phyloP scores from a whole-genome alignment of 2,797 vertebrate species.

The Phrynocephalus guinanensis region DNA sequence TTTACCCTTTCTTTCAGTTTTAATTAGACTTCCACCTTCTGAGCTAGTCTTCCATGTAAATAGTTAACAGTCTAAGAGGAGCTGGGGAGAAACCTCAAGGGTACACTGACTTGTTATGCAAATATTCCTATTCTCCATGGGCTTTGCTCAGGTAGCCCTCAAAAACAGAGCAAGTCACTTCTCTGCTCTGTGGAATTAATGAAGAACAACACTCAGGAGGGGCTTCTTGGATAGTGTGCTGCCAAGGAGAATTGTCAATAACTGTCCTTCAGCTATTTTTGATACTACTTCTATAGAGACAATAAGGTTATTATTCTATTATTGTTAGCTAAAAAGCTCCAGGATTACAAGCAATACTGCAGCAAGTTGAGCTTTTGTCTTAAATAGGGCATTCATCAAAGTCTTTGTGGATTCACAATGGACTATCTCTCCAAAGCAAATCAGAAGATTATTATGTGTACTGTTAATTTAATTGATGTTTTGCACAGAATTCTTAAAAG shows the following conservation, averaged over 20 bases:
- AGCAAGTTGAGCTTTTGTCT: constrained; percentile 69
- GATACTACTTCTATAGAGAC: constrained; percentile 59
- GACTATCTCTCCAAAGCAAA: constrained; percentile 68
- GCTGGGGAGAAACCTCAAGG: not conserved
- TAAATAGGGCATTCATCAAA: constrained; percentile 75
- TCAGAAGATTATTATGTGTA: constrained; percentile 61
- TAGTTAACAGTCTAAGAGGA: not conserved
- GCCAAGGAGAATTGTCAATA: not conserved
- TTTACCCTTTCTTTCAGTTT: not conserved
- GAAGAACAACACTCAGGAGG: not conserved
- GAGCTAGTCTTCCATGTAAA: not conserved
- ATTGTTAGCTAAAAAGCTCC: constrained; percentile 63
- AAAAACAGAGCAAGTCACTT: not conserved
- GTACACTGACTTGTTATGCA: not conserved
- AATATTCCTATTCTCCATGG: not conserved
- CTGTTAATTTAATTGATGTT: constrained; percentile 62
- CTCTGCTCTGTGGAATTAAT: not conserved
- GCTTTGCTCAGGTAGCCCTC: not conserved
- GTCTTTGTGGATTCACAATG: constrained; percentile 62
- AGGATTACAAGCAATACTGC: constrained; percentile 74
- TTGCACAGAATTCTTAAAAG: constrained; percentile 57
- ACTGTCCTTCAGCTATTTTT: constrained; percentile 55
- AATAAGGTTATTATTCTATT: constrained; percentile 71
- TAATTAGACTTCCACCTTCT: not conserved
- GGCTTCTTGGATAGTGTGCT: not conserved